Conservation (phyloP, 2,888 invertebrate species). For the Drosophila crucigera region DNA sequence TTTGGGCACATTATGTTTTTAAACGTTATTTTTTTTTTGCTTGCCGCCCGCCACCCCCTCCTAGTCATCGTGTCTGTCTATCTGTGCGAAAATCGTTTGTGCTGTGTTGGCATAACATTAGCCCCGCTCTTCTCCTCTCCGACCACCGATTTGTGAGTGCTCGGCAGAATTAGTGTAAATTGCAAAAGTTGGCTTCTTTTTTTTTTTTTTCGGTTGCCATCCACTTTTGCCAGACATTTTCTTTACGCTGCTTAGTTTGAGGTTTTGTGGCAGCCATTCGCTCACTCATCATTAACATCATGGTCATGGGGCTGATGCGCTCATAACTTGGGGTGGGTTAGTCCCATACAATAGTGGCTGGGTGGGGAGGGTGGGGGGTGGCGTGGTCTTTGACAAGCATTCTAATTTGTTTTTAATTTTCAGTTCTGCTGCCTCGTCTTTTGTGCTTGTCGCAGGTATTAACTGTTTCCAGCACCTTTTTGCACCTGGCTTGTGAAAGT, state of each 20-base stretch:
- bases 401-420: slow-evolving; percentile 69
- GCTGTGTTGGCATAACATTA: slow-evolving; percentile 41
- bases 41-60: background rate
- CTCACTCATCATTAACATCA: slow-evolving; percentile 62
- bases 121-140: background rate
- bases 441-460: slow-evolving; percentile 47
- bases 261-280: slow-evolving; percentile 47
- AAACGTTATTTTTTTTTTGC: slow-evolving; percentile 7
- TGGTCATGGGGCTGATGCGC: slow-evolving; percentile 42
- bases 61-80: background rate
- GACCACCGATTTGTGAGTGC: slow-evolving; percentile 7
- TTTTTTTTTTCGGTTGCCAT: background rate
- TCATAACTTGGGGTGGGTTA: slow-evolving; percentile 27
- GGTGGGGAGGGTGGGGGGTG: background rate
- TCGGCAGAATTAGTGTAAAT: slow-evolving; percentile 60
- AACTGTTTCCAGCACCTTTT: slow-evolving; percentile 55
- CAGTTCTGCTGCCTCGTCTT: slow-evolving; percentile 52
- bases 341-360: background rate
- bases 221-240: slow-evolving; percentile 16
- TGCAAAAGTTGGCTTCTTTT: slow-evolving; percentile 51
- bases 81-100: slow-evolving; percentile 12
- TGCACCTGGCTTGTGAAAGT: slow-evolving; percentile 50
- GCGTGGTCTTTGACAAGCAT: slow-evolving; percentile 54
- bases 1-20: slow-evolving; percentile 47
- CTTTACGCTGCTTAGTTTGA: slow-evolving; percentile 34